phyloP scores from a whole-genome alignment of 2,888 invertebrate species.

The Caenorhabditis sp. region DNA sequence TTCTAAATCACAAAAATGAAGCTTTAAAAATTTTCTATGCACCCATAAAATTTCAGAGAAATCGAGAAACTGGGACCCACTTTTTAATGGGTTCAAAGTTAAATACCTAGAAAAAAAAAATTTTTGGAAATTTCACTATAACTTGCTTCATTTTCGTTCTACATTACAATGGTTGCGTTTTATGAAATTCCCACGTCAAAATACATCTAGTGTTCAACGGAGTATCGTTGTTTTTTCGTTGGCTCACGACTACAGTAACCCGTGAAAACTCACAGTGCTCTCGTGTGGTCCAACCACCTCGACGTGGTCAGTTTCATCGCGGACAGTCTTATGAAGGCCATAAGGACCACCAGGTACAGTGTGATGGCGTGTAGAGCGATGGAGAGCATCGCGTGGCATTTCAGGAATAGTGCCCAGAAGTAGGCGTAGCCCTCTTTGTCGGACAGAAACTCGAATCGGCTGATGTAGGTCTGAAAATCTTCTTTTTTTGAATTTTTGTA shows the following conservation, averaged over 20 bases:
- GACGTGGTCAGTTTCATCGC: slow-evolving; percentile 72
- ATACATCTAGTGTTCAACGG: no score
- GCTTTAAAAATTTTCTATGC: no score
- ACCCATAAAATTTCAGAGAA: no score
- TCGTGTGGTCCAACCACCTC: slow-evolving; percentile 65
- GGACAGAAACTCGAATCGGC: slow-evolving; percentile 75
- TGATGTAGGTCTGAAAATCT: slow-evolving; percentile 74
- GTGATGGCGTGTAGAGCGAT: slow-evolving; percentile 79
- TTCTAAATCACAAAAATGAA: no score
- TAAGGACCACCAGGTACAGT: slow-evolving; percentile 78
- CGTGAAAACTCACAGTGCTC: slow-evolving; percentile 67
- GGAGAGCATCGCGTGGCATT: slow-evolving; percentile 74
- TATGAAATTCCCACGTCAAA: no score
- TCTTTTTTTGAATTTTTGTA: no score
- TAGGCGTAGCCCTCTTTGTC: slow-evolving; percentile 73
- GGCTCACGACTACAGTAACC: background rate
- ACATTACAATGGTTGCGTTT: no score
- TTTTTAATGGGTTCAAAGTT: no score
- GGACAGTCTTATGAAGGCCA: slow-evolving; percentile 79
- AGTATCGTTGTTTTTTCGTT: background rate
- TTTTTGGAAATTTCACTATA: no score
- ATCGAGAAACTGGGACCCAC: no score
- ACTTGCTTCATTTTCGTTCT: no score
- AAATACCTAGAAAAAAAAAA: no score
- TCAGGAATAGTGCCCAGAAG: slow-evolving; percentile 76